Conservation (phyloP, 2,888 invertebrate genomes). For the Ernsta delagoae region DNA sequence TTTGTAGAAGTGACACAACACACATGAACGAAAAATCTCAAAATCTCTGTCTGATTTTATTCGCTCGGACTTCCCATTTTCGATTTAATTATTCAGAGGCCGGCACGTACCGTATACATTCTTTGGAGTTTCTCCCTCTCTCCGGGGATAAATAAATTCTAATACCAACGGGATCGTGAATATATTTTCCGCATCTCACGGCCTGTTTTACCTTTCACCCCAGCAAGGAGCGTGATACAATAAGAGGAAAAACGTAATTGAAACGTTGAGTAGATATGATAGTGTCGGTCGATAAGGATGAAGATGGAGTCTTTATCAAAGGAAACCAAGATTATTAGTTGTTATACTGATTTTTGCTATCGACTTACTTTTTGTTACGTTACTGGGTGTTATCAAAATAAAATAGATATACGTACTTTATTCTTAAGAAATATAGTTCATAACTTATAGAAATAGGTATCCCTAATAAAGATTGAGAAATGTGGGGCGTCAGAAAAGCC, state of each 20-base stretch:
- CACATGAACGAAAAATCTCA: neutral
- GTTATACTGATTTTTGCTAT: too few species aligned
- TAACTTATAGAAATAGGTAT: too few species aligned
- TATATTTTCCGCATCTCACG: constrained; percentile 20
- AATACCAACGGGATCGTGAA: constrained; percentile 21
- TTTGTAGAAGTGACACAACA: neutral
- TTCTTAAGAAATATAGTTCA: too few species aligned
- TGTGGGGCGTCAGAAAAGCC: too few species aligned
- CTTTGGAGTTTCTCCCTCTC: constrained; percentile 14
- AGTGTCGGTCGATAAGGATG: constrained; percentile 5
- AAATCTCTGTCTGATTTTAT: neutral
- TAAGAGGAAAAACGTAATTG: constrained; percentile 17
- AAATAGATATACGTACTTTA: too few species aligned
- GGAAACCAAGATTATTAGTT: neutral
- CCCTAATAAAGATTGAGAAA: too few species aligned
- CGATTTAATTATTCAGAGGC: constrained; percentile 30
- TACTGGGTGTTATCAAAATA: too few species aligned
- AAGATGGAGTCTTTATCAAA: neutral
- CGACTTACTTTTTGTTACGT: too few species aligned
- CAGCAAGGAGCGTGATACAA: constrained; percentile 8
- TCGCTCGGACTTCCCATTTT: constrained; percentile 15
- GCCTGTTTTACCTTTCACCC: constrained; percentile 15
- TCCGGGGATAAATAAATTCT: constrained; percentile 19
- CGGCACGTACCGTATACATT: constrained; percentile 16
- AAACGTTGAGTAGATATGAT: constrained; percentile 11